Percentiles rank a stretch among this genome's conserved stretches.
phyloP scores from a whole-genome alignment of 1,140 invertebrate species.

The Drosophila suzukii region DNA sequence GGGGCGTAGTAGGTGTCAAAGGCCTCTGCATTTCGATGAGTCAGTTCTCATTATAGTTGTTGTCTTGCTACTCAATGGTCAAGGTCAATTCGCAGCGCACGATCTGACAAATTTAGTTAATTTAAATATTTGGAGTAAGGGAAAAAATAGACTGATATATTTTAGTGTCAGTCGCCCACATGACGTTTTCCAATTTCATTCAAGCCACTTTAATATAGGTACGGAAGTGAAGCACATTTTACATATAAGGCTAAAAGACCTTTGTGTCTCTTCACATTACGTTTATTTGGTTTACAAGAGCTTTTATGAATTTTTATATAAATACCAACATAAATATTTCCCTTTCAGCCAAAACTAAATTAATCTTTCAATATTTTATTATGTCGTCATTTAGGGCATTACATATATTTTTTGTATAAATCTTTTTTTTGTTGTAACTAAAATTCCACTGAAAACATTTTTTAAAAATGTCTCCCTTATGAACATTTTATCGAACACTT shows the following conservation, averaged over 20 bases:
- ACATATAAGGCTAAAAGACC: slow-evolving; percentile 3
- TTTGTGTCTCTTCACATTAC: not conserved
- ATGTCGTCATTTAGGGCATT: not conserved
- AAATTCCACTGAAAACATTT: too few relatives aligned
- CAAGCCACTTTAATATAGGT: slow-evolving; percentile 5
- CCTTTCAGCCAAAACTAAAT: too few relatives aligned
- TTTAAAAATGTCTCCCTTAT: not conserved
- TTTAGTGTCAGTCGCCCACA: slow-evolving; percentile 27
- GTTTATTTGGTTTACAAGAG: too few relatives aligned
- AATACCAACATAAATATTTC: too few relatives aligned
- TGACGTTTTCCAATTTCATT: slow-evolving; percentile 1
- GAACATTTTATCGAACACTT: not conserved
- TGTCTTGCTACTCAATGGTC: slow-evolving; percentile 20
- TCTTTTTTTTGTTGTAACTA: not conserved
- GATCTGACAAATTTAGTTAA: slow-evolving; percentile 67
- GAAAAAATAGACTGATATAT: slow-evolving; percentile 9
- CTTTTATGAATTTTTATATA: too few relatives aligned
- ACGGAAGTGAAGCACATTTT: slow-evolving; percentile 15
- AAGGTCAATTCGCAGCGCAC: slow-evolving; percentile 60
- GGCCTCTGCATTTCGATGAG: slow-evolving; percentile 43
- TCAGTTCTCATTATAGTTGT: slow-evolving; percentile 39
- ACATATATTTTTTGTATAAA: not conserved
- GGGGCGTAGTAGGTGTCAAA: slow-evolving; percentile 55
- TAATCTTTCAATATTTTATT: not conserved
- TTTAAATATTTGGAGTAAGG: slow-evolving; percentile 66